Base-by-base conservation (phyloP, 2,888 invertebrate genomes). In the Atethmia centrago region DNA sequence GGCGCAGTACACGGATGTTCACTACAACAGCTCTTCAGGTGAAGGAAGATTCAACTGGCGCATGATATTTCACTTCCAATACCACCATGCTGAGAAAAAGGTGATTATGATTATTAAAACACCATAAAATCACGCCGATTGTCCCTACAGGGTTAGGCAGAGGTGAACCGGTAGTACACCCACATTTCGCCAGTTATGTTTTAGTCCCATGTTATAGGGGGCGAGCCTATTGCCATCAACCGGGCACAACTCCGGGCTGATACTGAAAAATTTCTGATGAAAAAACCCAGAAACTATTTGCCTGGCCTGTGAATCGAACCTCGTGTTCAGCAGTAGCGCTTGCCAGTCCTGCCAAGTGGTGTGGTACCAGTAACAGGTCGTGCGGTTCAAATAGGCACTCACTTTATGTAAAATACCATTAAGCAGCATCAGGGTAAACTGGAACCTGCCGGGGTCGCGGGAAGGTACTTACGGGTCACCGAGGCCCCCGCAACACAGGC, bases 1-100 rank as follows among this genome's bases (percentile, higher is more conserved):
- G 84, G 95, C 97, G 28, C 99, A 99, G 92, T 97, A 97, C 69
- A 99, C 99, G 8, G 99, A 99, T 92, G 97, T 98, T 40, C 98
- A 99, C 93, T 98, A 98, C 93, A 97, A 97, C 92, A 98, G 98
- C 16, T 89, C 97, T 71, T 97, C 97, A 16, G 98, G 98, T 1
- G 98, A 98, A 86, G 98, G 98, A 0, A 97, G 97, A 90, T 99
- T 99, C 94, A 99, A 99, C 94, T 99, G 99, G 99, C 96, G 99
- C 84, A 98, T 99, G 96, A 95, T 99, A 79, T 99, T 98, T 89
- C 97, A 97, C 12, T 97, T 99, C 80, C 97, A 97, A 79, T 99
- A 98, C 90, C 97, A 98, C 63, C 96, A 97, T 69, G 97, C 97
- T 0, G 98, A 98, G 91, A 97, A 98, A 89, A 97, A 97, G 94